Conservation (phyloP, 2,888 invertebrate species). For the Helicoverpa assulta region DNA sequence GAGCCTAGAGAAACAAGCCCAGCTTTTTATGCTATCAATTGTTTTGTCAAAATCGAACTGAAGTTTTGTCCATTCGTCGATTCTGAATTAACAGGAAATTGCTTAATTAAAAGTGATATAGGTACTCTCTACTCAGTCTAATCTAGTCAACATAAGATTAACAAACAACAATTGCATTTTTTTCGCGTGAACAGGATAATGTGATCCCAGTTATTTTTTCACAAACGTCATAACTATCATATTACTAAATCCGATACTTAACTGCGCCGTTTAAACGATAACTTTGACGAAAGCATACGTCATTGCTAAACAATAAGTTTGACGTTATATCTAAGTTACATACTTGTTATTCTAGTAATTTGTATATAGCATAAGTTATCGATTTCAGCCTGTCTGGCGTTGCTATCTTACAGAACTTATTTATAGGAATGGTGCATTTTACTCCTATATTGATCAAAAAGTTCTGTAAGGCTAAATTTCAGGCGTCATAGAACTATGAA, state of each 20-base stretch:
- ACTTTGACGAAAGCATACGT: conserved; percentile 17
- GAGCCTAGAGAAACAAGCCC: conserved; percentile 9
- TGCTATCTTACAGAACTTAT: conserved; percentile 23
- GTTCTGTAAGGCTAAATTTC: neutral
- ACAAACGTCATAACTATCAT: conserved; percentile 3
- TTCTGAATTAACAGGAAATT: neutral
- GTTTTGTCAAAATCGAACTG: neutral
- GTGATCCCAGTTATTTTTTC: neutral
- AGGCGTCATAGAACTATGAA: neutral
- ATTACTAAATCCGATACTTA: neutral
- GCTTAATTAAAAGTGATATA: neutral
- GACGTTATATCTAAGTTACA: conserved; percentile 23
- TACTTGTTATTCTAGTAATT: conserved; percentile 42
- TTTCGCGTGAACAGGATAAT: neutral
- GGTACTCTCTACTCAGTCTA: too few relatives aligned
- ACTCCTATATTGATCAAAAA: neutral
- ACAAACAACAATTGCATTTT: too few relatives aligned
- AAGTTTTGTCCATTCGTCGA: too few relatives aligned
- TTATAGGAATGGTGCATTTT: conserved; percentile 31
- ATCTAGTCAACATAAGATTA: too few relatives aligned
- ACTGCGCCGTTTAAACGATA: conserved; percentile 2
- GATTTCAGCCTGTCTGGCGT: conserved; percentile 49
- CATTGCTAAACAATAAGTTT: conserved; percentile 26
- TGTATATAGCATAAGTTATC: conserved; percentile 43
- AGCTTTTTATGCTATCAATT: conserved; percentile 6